Evolutionary conservation across 2,113 vertebrate species (phyloP).

Genomic region (Seriola aureovittata): DNA sequence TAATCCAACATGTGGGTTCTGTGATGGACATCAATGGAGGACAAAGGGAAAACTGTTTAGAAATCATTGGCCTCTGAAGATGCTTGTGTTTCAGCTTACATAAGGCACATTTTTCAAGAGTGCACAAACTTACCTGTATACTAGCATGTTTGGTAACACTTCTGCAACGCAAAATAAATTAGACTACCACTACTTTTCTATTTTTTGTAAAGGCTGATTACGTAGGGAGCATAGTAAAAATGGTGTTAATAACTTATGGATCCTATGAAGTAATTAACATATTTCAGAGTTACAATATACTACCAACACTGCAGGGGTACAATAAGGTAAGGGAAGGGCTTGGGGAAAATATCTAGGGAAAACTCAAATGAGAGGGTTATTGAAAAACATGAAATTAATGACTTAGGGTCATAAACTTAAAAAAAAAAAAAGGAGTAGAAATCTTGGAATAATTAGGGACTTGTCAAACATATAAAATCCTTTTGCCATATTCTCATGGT

Average conservation of each 20-base stretch:
- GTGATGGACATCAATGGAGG: not conserved
- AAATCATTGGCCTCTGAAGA: not conserved
- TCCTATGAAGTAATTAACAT: too few relatives aligned
- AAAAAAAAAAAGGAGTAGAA: not conserved
- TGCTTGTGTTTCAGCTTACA: not conserved
- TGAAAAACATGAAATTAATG: too few relatives aligned
- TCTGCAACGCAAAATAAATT: too few relatives aligned
- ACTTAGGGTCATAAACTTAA: too few relatives aligned
- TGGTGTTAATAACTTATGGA: not conserved
- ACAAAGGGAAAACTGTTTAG: slow-evolving; percentile 12
- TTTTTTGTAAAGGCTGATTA: too few relatives aligned
- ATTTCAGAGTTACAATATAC: not conserved
- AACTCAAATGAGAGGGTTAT: too few relatives aligned
- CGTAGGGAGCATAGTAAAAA: not conserved
- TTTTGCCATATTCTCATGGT: not conserved
- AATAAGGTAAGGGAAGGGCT: too few relatives aligned
- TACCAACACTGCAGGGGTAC: not conserved
- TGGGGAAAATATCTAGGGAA: too few relatives aligned
- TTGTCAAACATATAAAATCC: not conserved
- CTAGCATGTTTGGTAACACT: not conserved
- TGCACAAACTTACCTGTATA: not conserved
- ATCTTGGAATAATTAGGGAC: too few relatives aligned
- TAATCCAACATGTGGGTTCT: not conserved
- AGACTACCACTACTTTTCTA: too few relatives aligned
- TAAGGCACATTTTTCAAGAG: not conserved